Base-by-base conservation (phyloP, 2,888 invertebrate genomes). In the Drosophila planitibia region DNA sequence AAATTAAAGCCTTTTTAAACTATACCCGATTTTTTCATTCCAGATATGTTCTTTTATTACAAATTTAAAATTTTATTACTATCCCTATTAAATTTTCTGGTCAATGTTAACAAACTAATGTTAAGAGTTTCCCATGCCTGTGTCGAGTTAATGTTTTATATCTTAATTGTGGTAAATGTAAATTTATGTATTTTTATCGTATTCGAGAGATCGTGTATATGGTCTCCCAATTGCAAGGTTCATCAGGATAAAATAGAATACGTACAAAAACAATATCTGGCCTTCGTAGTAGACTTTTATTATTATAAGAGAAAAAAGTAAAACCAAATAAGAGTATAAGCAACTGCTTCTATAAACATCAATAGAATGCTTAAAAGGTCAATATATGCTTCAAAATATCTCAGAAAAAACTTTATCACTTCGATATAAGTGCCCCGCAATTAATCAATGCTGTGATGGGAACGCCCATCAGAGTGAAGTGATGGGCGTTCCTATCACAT, bases 401-500 rank as follows among this genome's bases (percentile, higher is more conserved):
- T 12, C 6, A 49, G 54, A 14, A 12, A 32, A 47, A 33, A 22
- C 33, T 44, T 25, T 3, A 37, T 52, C 10, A 30, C 52, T 41
- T 66, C 14, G 22, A 25, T 19, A 57, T 44, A 52, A 37, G 32
- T 60, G 49, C 14, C 22, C 55, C 35, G 22, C 54, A 84, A 76
- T 90, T 72, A 85, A 85, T 87, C 64, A 77, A 58, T 63, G 70
- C 41, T 25, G 25, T 25, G 25, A 25, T 25, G 25, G 25, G 25
- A 25, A 25, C 25, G 25, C 25, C 25, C 25, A 25, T 25, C 25
- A 25, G 25, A 25, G 25, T 25, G 25, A 25, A 25, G 25, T 25
- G 25, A 25, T 64, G 83, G 90, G 88, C 85, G 83, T 88, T 54
- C 30, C 74, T 80, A 59, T 59, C 85, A 74, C 75, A 82, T 90